Evolutionary conservation across 1,140 invertebrate species (phyloP).

Genomic region (Bombus soroeensis): DNA sequence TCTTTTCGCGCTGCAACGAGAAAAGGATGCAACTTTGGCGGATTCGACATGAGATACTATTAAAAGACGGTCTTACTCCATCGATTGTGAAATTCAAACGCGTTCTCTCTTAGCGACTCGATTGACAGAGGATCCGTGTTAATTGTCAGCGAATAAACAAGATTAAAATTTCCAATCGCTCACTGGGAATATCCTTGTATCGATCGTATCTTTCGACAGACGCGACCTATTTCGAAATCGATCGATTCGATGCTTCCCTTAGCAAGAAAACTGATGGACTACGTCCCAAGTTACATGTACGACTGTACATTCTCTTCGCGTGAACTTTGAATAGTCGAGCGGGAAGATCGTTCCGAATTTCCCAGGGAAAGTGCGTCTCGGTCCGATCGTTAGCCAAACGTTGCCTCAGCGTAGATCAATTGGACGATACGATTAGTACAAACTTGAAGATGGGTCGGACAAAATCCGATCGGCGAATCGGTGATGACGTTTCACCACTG

Average conservation of each 20-base stretch:
- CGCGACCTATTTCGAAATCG: conserved; percentile 14
- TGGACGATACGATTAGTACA: conserved; percentile 14
- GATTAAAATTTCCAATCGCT: not conserved
- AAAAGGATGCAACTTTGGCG: not conserved
- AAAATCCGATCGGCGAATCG: conserved; percentile 17
- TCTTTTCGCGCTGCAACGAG: no score
- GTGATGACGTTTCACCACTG: not conserved
- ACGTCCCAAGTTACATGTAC: no score
- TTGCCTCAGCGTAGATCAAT: conserved; percentile 18
- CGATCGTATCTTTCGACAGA: not conserved
- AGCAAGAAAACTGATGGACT: not conserved
- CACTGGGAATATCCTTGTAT: not conserved
- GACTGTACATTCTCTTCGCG: not conserved
- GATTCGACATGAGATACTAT: not conserved
- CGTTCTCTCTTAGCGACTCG: not conserved
- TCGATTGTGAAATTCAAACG: not conserved
- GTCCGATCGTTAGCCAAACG: not conserved
- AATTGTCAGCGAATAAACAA: not conserved
- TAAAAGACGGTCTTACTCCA: no score
- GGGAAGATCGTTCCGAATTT: not conserved
- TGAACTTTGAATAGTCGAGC: not conserved
- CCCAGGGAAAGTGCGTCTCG: no score
- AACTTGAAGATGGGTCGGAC: not conserved
- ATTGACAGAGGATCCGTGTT: not conserved
- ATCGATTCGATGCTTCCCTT: not conserved